A percentile compares a stretch with the other conserved stretches of the same genome.
These are phyloP conservation scores for Tachina lurida DNA, from an alignment of 2,888 invertebrate genomes.

Conservation along the genomic window DNA sequence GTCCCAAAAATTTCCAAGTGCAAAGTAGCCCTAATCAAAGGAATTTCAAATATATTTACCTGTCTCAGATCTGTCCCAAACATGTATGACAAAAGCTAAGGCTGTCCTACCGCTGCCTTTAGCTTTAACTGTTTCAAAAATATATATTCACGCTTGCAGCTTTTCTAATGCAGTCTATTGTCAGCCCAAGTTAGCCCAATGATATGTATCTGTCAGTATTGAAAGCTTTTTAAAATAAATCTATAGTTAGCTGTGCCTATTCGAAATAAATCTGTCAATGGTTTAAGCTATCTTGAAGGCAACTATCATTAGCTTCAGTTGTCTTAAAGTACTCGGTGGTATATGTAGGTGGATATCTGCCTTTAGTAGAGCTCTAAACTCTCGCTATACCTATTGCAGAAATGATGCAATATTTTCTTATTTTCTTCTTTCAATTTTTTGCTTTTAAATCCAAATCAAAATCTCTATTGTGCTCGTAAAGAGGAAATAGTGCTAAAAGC, in stretches of 20 bases:
- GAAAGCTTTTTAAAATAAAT: background rate
- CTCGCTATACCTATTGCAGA: too few species aligned
- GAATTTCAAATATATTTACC: background rate
- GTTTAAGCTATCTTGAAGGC: background rate
- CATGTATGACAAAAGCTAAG: background rate
- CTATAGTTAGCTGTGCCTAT: background rate
- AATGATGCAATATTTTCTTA: too few species aligned
- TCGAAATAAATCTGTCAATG: background rate
- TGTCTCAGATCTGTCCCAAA: constrained; percentile 1
- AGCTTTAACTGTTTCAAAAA: background rate
- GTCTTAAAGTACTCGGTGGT: background rate
- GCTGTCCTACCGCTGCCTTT: background rate
- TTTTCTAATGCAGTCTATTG: background rate
- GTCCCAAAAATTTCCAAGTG: background rate
- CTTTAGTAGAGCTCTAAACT: too few species aligned
- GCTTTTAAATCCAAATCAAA: background rate
- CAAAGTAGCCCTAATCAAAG: background rate
- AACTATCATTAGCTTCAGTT: background rate
- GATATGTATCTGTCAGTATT: background rate
- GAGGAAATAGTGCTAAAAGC: constrained; percentile 51
- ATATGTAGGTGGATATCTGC: too few species aligned
- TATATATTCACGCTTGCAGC: background rate
- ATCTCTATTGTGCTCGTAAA: constrained; percentile 26
- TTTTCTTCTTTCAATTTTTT: too few species aligned
- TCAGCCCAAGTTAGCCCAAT: background rate